Base-by-base conservation (phyloP, 1,140 invertebrate genomes). In the Ostrea edulis region DNA sequence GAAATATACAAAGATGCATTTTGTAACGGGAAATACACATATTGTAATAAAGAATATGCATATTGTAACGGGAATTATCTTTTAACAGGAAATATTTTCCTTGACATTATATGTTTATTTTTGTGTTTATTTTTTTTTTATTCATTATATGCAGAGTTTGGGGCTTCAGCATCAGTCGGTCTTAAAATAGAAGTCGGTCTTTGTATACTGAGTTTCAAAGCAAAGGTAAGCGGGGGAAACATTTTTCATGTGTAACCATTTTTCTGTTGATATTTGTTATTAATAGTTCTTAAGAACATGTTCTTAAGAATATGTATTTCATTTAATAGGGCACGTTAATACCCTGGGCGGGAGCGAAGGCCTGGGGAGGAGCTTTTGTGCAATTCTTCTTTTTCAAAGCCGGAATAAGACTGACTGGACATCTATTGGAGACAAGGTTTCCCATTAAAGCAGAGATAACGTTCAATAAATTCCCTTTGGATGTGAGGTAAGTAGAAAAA, bases 181-280 rank as follows among this genome's bases (percentile, higher is more conserved):
- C 7, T 89, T 5, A 58, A 85, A 5, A 29, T 90, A 35, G 20
- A 29, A 25, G 51, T 90, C 55, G 88, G 84, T 44, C 58, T 87
- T 58, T 90, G 90, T 86, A 81, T 90, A 17, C 84, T 89, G 12
- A 90, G 90, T 85, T 82, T 90, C 58, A 77, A 52, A 17, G 89
- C 89, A 62, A 87, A 55, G 17, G 89, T 90, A 89, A 86, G 82
- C 88, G n/a, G 29, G 53, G 11, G 1, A 52, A 29, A 62, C n/a
- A 8, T 62, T 14, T 0, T n/a, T 20, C 7, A 20, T n/a, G 12
- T 12, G 9, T 20, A n/a, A n/a, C n/a, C n/a, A n/a, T n/a, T n/a
- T n/a, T n/a, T n/a, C n/a, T n/a, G n/a, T n/a, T n/a, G n/a, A n/a
- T n/a, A n/a, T n/a, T n/a, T n/a, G n/a, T n/a, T n/a, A 62, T 62